Percentiles rank a stretch among this genome's conserved stretches.
These are phyloP conservation scores for Harpagifer antarcticus DNA, from an alignment of 2,797 vertebrate genomes.

Conservation along the genomic window DNA sequence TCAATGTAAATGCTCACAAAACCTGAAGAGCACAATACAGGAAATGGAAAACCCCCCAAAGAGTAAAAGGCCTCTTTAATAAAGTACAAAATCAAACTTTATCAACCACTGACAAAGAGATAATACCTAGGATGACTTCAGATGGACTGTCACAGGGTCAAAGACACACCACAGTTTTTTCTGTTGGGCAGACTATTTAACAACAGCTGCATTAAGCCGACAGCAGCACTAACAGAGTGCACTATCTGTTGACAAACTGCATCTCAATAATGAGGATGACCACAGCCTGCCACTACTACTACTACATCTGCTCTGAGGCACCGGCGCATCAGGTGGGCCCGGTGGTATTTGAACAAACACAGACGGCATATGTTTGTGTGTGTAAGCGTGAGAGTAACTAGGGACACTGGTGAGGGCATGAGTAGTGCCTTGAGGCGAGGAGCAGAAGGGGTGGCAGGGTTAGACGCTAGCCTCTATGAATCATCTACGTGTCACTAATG, in stretches of 20 bases:
- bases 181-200: conserved; percentile 12
- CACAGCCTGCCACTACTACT: conserved; percentile 39
- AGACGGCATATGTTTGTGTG: conserved; percentile 54
- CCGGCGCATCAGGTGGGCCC: conserved; percentile 68
- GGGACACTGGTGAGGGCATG: conserved; percentile 59
- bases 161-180: neutral
- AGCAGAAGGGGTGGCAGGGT: conserved; percentile 61
- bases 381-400: conserved; percentile 54
- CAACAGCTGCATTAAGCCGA: conserved; percentile 42
- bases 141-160: conserved; percentile 8
- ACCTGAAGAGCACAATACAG: too few relatives aligned
- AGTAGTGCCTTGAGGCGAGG: conserved; percentile 65
- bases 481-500: conserved; percentile 75
- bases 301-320: conserved; percentile 73
- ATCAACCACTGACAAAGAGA: neutral
- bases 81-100: too few relatives aligned
- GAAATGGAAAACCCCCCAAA: too few relatives aligned
- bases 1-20: too few relatives aligned
- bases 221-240: conserved; percentile 26
- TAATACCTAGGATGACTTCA: neutral
- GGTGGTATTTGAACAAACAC: conserved; percentile 60
- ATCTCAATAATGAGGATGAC: conserved; percentile 54
- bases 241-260: conserved; percentile 34
- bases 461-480: conserved; percentile 67
- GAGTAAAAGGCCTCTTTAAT: too few relatives aligned